Evolutionary conservation across 2,113 vertebrate genomes (phyloP).

Genomic region (Okapia johnstoni): DNA sequence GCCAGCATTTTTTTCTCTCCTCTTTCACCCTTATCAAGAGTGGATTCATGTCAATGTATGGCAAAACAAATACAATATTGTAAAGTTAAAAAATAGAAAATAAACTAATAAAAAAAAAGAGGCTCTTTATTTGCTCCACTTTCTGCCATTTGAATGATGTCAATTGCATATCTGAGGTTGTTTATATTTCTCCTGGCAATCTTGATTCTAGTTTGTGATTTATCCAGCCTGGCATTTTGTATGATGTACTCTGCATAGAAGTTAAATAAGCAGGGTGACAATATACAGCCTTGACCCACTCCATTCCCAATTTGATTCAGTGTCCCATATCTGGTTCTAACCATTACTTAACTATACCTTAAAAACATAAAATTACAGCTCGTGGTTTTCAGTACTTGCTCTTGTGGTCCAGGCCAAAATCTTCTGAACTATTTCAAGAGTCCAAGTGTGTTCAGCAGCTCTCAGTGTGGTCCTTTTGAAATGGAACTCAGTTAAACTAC

Average conservation of each 20-base stretch:
- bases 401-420: neutral
- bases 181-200: neutral
- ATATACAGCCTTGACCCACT: neutral
- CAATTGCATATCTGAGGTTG: neutral
- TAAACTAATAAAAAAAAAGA: too few relatives aligned
- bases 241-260: neutral
- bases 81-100: too few relatives aligned
- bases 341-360: neutral
- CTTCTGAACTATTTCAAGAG: neutral
- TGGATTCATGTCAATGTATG: too few relatives aligned
- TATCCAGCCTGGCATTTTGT: neutral
- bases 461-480: neutral
- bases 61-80: too few relatives aligned
- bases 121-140: too few relatives aligned
- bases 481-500: neutral
- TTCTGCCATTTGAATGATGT: neutral
- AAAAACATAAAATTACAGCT: neutral
- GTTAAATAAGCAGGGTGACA: neutral
- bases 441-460: neutral
- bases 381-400: neutral
- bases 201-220: neutral
- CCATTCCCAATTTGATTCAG: neutral
- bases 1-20: too few relatives aligned
- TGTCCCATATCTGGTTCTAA: neutral
- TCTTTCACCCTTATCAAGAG: too few relatives aligned